These are phyloP conservation scores for Cantharis rufa DNA, from an alignment of 2,888 invertebrate genomes.

Conservation along the genomic window DNA sequence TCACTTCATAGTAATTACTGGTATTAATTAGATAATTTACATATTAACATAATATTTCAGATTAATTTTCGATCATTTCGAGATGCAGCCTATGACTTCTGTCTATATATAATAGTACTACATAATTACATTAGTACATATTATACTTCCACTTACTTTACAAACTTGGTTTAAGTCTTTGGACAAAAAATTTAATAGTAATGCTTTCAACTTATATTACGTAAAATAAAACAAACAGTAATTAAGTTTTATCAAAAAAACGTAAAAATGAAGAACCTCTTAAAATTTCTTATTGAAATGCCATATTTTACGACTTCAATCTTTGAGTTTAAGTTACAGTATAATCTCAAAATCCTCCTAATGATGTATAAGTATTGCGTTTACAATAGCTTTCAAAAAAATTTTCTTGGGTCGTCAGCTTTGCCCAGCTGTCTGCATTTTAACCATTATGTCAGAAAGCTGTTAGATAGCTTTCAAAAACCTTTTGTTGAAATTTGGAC, in stretches of 20 bases:
- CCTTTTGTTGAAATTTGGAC: slow-evolving; percentile 4
- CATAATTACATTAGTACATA: too few relatives aligned
- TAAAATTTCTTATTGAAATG: neutral
- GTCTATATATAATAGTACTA: too few relatives aligned
- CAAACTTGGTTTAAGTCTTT: neutral
- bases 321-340: slow-evolving; percentile 4
- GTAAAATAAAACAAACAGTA: neutral
- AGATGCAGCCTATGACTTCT: too few relatives aligned
- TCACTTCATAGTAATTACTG: neutral
- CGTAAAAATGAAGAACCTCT: neutral
- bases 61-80: neutral
- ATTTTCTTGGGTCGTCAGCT: slow-evolving; percentile 3
- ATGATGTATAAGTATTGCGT: slow-evolving; percentile 33
- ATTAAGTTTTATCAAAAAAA: neutral
- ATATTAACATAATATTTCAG: too few relatives aligned
- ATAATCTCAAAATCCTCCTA: slow-evolving; percentile 32
- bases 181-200: neutral
- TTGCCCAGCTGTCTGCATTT: slow-evolving; percentile 17
- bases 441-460: slow-evolving; percentile 14
- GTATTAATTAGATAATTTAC: neutral
- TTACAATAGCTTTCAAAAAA: slow-evolving; percentile 6
- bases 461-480: slow-evolving; percentile 16
- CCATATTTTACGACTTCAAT: neutral
- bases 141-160: too few relatives aligned
- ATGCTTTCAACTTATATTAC: neutral